Conservation (phyloP, 2,888 invertebrate genomes). For the Volucella inflata region DNA sequence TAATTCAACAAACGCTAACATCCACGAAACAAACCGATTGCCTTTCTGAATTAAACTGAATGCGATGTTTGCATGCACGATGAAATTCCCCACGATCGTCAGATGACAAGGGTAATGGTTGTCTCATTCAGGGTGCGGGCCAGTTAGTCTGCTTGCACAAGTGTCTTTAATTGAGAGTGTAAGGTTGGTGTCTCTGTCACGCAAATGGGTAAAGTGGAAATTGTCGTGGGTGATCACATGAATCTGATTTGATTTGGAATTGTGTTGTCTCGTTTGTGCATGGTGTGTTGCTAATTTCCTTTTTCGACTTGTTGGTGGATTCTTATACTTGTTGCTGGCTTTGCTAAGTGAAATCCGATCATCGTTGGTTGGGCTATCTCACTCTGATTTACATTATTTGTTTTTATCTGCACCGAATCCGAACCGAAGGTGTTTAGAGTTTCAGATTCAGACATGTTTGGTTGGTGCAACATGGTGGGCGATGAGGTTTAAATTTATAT, state of each 20-base stretch:
- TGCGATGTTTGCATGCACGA: slow-evolving; percentile 25
- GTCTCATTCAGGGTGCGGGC: slow-evolving; percentile 33
- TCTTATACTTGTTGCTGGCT: slow-evolving; percentile 64
- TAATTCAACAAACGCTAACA: slow-evolving; percentile 69
- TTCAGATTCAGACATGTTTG: slow-evolving; percentile 15
- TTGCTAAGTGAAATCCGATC: slow-evolving; percentile 72
- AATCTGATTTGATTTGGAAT: slow-evolving; percentile 27
- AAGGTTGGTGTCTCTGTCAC: slow-evolving; percentile 26
- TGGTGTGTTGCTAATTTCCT: slow-evolving; percentile 13
- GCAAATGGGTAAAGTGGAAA: slow-evolving; percentile 10
- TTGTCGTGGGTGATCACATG: slow-evolving; percentile 66
- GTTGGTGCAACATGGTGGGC: slow-evolving; percentile 47
- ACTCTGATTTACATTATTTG: slow-evolving; percentile 27
- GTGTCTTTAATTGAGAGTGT: background rate
- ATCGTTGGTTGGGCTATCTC: slow-evolving; percentile 41
- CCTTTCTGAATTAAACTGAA: slow-evolving; percentile 69
- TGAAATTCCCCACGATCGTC: slow-evolving; percentile 47
- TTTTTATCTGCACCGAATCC: background rate
- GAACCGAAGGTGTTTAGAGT: slow-evolving; percentile 11
- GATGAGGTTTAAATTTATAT: slow-evolving; percentile 43
- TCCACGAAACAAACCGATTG: slow-evolving; percentile 69
- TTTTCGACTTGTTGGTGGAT: slow-evolving; percentile 3
- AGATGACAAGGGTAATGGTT: slow-evolving; percentile 37
- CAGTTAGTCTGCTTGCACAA: background rate
- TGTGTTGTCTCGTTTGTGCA: slow-evolving; percentile 35